Percentiles rank a stretch among this genome's conserved stretches.
phyloP scores from a whole-genome alignment of 92 coral and sea anemone species.

The Phenganax subtilis region DNA sequence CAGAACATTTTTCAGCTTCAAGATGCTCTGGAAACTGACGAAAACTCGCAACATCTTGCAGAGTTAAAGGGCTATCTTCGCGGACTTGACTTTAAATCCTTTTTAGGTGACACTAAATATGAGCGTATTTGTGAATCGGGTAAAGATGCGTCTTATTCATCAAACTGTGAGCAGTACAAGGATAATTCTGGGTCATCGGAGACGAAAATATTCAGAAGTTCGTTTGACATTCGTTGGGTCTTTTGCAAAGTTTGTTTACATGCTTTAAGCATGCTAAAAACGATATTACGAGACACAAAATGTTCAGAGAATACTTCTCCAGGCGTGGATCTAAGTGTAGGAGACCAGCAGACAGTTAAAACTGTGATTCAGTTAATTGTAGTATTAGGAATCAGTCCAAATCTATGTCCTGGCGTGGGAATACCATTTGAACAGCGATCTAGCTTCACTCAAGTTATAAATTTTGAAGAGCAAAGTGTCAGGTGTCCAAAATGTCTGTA shows the following conservation, averaged over 20 bases:
- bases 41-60: neutral
- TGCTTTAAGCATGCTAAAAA: neutral
- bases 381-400: conserved; percentile 74
- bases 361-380: conserved; percentile 75
- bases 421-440: conserved; percentile 74
- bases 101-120: neutral
- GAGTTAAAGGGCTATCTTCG: neutral
- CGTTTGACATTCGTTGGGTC: neutral
- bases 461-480: neutral
- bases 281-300: neutral
- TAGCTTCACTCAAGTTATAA: conserved; percentile 58
- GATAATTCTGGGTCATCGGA: neutral
- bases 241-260: conserved; percentile 5
- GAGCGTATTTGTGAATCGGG: neutral
- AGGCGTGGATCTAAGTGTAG: conserved; percentile 61
- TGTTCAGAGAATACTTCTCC: conserved; percentile 43
- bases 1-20: neutral
- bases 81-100: neutral
- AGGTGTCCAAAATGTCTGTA: conserved; percentile 62
- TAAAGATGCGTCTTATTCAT: neutral
- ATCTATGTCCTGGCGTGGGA: conserved; percentile 77
- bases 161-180: neutral
- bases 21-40: neutral
- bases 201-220: neutral
- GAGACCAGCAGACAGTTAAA: conserved; percentile 66